Percentiles rank a stretch among this genome's conserved stretches.
Conservation (phyloP, 2,888 invertebrate genomes). For the Tenodera sinensis region DNA sequence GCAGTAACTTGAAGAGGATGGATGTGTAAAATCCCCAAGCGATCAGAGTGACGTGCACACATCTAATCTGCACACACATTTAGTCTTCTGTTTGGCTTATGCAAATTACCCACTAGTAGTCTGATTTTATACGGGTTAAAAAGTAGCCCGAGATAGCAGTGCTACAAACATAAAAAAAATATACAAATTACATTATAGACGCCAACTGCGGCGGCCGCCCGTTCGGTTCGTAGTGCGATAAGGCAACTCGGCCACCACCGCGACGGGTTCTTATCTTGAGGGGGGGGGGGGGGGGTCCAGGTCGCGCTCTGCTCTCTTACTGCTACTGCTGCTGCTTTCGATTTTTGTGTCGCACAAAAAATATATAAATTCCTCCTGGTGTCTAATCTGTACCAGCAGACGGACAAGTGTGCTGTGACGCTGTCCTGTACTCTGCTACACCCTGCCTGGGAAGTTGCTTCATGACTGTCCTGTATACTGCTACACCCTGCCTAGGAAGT, state of each 20-base stretch:
- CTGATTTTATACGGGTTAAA: constrained; percentile 15
- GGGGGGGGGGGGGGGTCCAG: not conserved
- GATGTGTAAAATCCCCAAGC: not conserved
- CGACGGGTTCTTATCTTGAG: constrained; percentile 9
- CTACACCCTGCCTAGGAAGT: too few relatives aligned
- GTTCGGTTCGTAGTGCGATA: constrained; percentile 21
- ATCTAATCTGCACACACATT: constrained; percentile 15
- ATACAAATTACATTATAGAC: constrained; percentile 33
- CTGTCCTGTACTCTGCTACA: not conserved
- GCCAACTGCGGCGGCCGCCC: constrained; percentile 17
- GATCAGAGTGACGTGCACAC: not conserved
- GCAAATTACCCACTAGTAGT: constrained; percentile 3
- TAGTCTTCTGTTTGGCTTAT: not conserved
- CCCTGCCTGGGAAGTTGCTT: too few relatives aligned
- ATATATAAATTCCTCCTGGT: constrained; percentile 2
- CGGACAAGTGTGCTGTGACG: not conserved
- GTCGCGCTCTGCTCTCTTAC: not conserved
- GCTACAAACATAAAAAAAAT: constrained; percentile 24
- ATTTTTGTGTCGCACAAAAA: constrained; percentile 11
- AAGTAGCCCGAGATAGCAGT: constrained; percentile 6
- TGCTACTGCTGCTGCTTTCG: not conserved
- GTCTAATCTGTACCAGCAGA: constrained; percentile 4
- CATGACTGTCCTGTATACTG: too few relatives aligned
- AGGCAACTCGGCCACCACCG: constrained; percentile 9
- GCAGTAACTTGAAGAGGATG: not conserved